Evolutionary conservation across 2,113 vertebrate genomes (phyloP).

Genomic region (Columba janthina): DNA sequence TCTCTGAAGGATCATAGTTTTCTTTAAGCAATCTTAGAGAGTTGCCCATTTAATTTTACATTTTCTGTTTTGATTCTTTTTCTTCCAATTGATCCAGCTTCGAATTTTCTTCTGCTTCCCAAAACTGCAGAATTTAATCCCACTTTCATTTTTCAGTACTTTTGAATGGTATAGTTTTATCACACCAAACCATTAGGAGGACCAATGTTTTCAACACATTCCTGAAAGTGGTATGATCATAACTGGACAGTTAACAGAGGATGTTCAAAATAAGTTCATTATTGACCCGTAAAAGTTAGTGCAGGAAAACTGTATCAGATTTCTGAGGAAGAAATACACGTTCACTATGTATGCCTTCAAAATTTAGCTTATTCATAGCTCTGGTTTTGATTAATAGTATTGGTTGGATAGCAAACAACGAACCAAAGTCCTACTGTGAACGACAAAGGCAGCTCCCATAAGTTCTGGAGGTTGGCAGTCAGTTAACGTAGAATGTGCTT

Average conservation of each 20-base stretch:
- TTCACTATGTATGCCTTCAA: neutral
- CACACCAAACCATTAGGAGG: neutral
- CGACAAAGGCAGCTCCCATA: accelerated
- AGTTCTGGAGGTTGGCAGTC: neutral
- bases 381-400: neutral
- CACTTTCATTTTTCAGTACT: neutral
- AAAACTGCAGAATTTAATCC: neutral
- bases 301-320: neutral
- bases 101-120: neutral
- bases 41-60: neutral
- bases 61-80: neutral
- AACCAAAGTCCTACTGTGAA: neutral
- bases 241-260: neutral
- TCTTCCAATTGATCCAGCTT: neutral
- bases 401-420: neutral
- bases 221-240: neutral
- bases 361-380: neutral
- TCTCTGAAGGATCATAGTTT: neutral
- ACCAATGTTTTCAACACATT: neutral
- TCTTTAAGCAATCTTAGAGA: neutral
- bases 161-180: neutral
- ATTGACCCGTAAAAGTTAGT: neutral
- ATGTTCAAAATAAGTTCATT: neutral
- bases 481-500: neutral
- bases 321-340: neutral